phyloP scores from a whole-genome alignment of 2,888 invertebrate genomes.

The Chloroclysta siterata region DNA sequence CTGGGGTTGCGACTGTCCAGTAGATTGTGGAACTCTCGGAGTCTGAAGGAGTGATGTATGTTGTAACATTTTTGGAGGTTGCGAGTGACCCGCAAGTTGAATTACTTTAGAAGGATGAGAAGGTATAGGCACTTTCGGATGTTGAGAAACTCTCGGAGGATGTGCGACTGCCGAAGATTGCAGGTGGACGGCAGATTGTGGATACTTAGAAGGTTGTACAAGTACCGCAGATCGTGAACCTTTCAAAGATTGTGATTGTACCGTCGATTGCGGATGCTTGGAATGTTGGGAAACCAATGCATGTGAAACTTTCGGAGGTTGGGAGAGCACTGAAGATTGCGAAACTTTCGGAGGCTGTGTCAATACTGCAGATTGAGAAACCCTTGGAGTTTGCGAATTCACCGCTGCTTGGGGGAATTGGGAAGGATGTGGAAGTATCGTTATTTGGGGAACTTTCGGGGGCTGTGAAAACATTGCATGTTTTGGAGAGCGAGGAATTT shows the following conservation, averaged over 20 bases:
- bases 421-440: slow-evolving; percentile 32
- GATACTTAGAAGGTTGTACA: slow-evolving; percentile 10
- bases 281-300: slow-evolving; percentile 8
- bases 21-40: slow-evolving; percentile 6
- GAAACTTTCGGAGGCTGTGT: slow-evolving; percentile 10
- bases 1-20: neutral
- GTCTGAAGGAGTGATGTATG: slow-evolving; percentile 4
- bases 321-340: neutral
- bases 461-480: slow-evolving; percentile 11
- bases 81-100: slow-evolving; percentile 10
- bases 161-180: slow-evolving; percentile 2
- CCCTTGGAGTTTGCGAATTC: slow-evolving; percentile 11
- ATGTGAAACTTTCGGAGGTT: slow-evolving; percentile 2
- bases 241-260: slow-evolving; percentile 12
- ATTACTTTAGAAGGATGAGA: slow-evolving; percentile 6
- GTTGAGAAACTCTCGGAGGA: slow-evolving; percentile 4
- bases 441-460: slow-evolving; percentile 18
- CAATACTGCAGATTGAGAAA: slow-evolving; percentile 2
- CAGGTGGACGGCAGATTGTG: slow-evolving; percentile 1
- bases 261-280: slow-evolving; percentile 7
- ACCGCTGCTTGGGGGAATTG: slow-evolving; percentile 5
- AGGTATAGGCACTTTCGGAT: slow-evolving; percentile 4
- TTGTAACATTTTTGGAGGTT: slow-evolving; percentile 10
- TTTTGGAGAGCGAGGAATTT: slow-evolving; percentile 15
- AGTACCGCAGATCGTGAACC: slow-evolving; percentile 5